phyloP scores from a whole-genome alignment of 2,113 vertebrate genomes.

The Chionodraco myersi region DNA sequence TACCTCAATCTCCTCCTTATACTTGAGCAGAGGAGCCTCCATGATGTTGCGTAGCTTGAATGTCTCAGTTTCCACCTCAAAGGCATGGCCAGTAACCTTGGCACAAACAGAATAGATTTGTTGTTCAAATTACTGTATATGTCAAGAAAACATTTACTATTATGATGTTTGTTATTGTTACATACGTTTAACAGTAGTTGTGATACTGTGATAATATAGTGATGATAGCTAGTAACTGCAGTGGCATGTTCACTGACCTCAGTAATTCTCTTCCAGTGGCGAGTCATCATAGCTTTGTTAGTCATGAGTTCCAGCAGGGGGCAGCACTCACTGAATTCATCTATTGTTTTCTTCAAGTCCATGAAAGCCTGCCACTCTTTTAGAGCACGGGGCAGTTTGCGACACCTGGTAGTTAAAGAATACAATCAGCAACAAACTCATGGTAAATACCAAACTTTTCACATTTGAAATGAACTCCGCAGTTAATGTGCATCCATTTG shows the following conservation, averaged over 20 bases:
- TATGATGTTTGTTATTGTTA: no score
- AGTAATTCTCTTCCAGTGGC: conserved; percentile 92
- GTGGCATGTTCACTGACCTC: conserved; percentile 70
- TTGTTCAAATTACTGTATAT: not conserved
- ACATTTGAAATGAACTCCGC: not conserved
- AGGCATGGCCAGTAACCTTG: conserved; percentile 86
- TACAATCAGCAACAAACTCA: not conserved
- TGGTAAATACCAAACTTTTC: not conserved
- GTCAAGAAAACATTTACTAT: not conserved
- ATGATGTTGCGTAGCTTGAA: conserved; percentile 93
- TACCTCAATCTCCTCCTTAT: conserved; percentile 98
- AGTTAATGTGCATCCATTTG: not conserved
- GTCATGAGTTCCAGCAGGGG: conserved; percentile 93
- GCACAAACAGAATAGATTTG: conserved; percentile 8
- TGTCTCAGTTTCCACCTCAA: conserved; percentile 90
- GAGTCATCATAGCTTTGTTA: conserved; percentile 92
- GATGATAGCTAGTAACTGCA: not conserved
- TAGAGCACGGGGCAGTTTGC: conserved; percentile 90
- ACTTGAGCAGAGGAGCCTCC: conserved; percentile 92
- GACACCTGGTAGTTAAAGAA: conserved; percentile 81
- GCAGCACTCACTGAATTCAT: conserved; percentile 95
- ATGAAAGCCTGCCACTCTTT: conserved; percentile 95
- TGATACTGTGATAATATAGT: not conserved
- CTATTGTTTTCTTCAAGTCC: conserved; percentile 92
- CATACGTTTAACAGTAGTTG: no score